Evolutionary conservation across 2,888 invertebrate species (phyloP).

Genomic region (Thereva nobilitata): DNA sequence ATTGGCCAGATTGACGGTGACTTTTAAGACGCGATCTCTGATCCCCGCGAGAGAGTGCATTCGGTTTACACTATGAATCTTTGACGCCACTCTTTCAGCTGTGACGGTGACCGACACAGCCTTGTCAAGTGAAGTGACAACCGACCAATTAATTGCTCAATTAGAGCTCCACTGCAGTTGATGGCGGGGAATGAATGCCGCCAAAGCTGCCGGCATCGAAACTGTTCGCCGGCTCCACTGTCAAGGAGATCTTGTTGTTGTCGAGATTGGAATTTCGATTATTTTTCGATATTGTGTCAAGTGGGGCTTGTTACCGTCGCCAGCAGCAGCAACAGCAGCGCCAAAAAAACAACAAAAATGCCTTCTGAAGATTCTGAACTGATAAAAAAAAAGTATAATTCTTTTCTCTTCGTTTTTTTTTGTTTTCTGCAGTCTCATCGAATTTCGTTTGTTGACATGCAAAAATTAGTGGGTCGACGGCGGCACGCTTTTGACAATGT

Average conservation of each 20-base stretch:
- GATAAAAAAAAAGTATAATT: too few species aligned
- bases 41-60: neutral
- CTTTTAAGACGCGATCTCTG: neutral
- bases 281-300: too few species aligned
- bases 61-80: neutral
- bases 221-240: constrained; percentile 5
- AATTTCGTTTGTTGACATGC: too few species aligned
- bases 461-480: too few species aligned
- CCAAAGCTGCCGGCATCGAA: constrained; percentile 1
- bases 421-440: too few species aligned
- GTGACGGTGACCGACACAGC: neutral
- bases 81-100: constrained; percentile 13
- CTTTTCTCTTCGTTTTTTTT: too few species aligned
- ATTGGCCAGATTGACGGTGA: neutral
- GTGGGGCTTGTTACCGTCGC: too few species aligned
- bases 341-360: too few species aligned
- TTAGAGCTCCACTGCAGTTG: constrained; percentile 30
- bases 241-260: constrained; percentile 22
- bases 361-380: too few species aligned
- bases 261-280: constrained; percentile 13
- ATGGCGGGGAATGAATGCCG: constrained; percentile 20
- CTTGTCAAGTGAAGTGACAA: constrained; percentile 18
- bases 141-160: constrained; percentile 33
- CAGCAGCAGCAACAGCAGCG: too few species aligned
- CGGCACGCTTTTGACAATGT: too few species aligned